These are phyloP conservation scores for Aromia moschata DNA, from an alignment of 2,888 invertebrate species.

Conservation along the genomic window DNA sequence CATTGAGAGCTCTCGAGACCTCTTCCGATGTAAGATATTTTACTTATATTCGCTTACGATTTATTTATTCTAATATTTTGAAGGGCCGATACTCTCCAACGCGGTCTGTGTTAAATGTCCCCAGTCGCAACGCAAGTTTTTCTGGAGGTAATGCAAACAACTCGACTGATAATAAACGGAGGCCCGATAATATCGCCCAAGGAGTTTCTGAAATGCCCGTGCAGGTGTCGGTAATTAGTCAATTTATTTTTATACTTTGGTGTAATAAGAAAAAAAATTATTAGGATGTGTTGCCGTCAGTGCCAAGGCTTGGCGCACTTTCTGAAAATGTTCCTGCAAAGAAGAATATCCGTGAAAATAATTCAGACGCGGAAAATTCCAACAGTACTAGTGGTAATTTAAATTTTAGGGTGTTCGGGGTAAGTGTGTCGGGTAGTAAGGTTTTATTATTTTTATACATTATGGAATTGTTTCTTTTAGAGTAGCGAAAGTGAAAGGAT, in stretches of 20 bases:
- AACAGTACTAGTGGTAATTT: not conserved
- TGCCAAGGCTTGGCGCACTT: not conserved
- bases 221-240: not conserved
- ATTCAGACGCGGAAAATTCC: not conserved
- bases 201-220: not conserved
- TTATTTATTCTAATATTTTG: too few species aligned
- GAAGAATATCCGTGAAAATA: not conserved
- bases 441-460: too few species aligned
- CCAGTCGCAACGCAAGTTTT: too few species aligned
- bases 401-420: conserved; percentile 20
- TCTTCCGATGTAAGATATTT: too few species aligned
- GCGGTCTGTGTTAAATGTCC: too few species aligned
- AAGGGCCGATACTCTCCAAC: too few species aligned
- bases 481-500: conserved; percentile 39
- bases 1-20: too few species aligned
- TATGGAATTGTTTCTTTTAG: conserved; percentile 33
- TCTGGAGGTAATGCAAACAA: too few species aligned
- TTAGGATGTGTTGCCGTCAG: not conserved
- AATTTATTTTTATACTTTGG: not conserved
- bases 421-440: conserved; percentile 2
- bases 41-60: too few species aligned
- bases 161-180: not conserved
- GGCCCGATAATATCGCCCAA: not conserved
- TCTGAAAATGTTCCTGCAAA: not conserved
- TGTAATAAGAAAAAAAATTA: not conserved